These are phyloP conservation scores for Microtus richardsoni DNA, from an alignment of 2,113 vertebrate species.

Conservation along the genomic window DNA sequence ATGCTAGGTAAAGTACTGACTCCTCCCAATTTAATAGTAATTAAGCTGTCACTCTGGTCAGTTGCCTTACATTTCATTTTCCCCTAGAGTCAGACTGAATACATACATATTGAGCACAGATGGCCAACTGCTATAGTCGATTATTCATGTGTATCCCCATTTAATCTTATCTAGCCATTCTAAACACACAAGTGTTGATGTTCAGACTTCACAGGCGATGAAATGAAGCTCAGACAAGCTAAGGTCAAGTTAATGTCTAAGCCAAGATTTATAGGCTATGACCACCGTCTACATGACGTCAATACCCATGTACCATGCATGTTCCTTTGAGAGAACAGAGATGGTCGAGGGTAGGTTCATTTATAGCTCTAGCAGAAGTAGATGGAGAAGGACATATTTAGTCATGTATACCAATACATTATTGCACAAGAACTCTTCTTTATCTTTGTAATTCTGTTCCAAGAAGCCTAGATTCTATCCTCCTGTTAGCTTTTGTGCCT, in stretches of 20 bases:
- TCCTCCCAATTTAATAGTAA: not conserved
- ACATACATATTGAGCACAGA: not conserved
- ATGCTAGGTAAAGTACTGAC: not conserved
- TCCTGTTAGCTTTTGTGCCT: not conserved
- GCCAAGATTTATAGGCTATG: not conserved
- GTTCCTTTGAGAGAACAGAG: not conserved
- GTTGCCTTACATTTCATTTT: not conserved
- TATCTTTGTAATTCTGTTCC: slow-evolving; percentile 15
- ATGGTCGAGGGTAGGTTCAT: not conserved
- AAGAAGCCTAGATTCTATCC: not conserved
- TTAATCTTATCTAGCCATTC: not conserved
- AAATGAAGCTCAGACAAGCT: not conserved
- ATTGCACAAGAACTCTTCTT: not conserved
- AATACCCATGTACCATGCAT: no score
- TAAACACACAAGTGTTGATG: not conserved
- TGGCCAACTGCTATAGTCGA: not conserved
- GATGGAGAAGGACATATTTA: not conserved
- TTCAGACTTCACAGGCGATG: not conserved
- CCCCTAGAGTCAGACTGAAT: not conserved
- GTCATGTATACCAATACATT: not conserved
- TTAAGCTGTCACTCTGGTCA: not conserved
- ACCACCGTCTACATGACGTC: not conserved
- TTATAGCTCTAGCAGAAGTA: fast-evolving
- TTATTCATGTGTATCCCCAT: not conserved
- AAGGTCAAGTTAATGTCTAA: not conserved